Evolutionary conservation across 2,888 invertebrate species (phyloP).

Genomic region (Pegoplata infirma): DNA sequence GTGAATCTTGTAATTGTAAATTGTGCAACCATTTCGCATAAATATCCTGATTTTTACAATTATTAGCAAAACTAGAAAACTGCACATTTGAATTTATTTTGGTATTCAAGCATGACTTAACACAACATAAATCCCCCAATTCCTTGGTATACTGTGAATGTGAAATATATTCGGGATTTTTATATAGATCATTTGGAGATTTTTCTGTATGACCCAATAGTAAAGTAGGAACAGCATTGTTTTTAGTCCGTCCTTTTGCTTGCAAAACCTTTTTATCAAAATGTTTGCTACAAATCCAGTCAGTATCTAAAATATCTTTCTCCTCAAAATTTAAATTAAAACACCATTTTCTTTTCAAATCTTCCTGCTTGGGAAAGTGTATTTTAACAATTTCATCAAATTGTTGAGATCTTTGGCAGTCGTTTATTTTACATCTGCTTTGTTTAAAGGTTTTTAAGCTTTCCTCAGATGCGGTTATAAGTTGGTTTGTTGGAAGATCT

Average conservation of each 20-base stretch:
- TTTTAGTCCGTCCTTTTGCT: slow-evolving; percentile 52
- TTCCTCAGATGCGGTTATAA: neutral
- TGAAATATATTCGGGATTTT: slow-evolving; percentile 3
- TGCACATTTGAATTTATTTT: slow-evolving; percentile 45
- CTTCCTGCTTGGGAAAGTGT: slow-evolving; percentile 57
- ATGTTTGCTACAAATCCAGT: slow-evolving; percentile 69
- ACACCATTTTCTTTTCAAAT: slow-evolving; percentile 67
- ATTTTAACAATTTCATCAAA: slow-evolving; percentile 54
- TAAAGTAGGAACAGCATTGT: slow-evolving; percentile 69
- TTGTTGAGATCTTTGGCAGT: slow-evolving; percentile 53
- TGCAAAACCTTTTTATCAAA: slow-evolving; percentile 70
- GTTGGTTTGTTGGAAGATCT: too few species aligned
- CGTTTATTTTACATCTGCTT: slow-evolving; percentile 48
- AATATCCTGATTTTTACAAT: slow-evolving; percentile 20
- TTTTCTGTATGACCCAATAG: slow-evolving; percentile 64
- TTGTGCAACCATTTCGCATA: slow-evolving; percentile 69
- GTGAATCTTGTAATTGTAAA: slow-evolving; percentile 57
- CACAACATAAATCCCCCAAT: slow-evolving; percentile 58
- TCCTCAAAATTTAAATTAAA: slow-evolving; percentile 64
- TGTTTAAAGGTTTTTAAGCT: neutral
- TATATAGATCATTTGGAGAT: slow-evolving; percentile 1
- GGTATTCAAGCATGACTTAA: slow-evolving; percentile 64
- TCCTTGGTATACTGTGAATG: neutral
- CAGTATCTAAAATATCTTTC: slow-evolving; percentile 27
- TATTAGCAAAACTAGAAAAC: slow-evolving; percentile 65